Conservation (phyloP, 2,113 vertebrate species). For the Craseonycteris thonglongyai region DNA sequence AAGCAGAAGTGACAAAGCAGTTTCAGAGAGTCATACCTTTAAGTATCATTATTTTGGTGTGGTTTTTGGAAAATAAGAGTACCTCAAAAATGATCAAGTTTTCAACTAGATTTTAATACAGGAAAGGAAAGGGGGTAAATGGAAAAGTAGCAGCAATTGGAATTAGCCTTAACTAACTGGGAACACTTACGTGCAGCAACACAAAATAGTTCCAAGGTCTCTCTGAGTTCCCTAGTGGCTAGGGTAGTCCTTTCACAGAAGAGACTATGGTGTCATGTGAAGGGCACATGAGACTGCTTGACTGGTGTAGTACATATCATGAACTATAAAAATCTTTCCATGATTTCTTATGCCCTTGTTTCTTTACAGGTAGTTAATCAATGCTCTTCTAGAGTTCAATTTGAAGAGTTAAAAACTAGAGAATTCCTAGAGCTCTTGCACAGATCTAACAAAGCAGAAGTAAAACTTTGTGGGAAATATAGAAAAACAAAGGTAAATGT, state of each 20-base stretch:
- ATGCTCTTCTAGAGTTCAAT: background rate
- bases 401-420: background rate
- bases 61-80: background rate
- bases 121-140: background rate
- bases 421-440: background rate
- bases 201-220: background rate
- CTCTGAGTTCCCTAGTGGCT: background rate
- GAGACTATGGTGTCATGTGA: background rate
- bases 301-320: background rate
- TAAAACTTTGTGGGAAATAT: background rate
- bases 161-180: background rate
- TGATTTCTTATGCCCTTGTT: background rate
- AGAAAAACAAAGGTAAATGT: conserved; percentile 38
- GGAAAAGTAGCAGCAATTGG: background rate
- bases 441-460: background rate
- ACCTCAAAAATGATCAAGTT: conserved; percentile 26
- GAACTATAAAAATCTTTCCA: background rate
- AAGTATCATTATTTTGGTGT: conserved; percentile 14
- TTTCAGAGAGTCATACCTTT: background rate
- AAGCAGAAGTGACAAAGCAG: background rate
- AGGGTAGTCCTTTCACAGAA: background rate
- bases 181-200: background rate
- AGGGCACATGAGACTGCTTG: background rate
- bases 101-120: background rate
- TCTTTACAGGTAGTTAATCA: conserved; percentile 9